phyloP scores from a whole-genome alignment of 2,113 vertebrate species.

The Hipposideros armiger region DNA sequence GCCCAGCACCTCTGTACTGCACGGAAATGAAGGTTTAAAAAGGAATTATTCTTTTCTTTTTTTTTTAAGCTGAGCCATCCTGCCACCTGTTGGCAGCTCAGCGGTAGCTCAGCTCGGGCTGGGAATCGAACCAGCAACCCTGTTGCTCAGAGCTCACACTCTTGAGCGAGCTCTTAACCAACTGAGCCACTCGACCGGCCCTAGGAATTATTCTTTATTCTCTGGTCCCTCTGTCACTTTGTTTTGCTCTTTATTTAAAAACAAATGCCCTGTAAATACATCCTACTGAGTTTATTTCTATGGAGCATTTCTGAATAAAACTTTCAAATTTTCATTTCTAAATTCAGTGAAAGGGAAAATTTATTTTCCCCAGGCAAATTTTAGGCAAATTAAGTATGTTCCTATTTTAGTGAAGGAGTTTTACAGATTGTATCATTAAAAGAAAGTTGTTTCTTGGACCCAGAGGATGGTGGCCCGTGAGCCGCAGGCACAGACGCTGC shows the following conservation, averaged over 20 bases:
- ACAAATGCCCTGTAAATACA: not conserved
- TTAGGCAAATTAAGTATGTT: not conserved
- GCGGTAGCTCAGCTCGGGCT: no score
- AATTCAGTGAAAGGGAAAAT: not conserved
- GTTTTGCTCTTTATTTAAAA: slow-evolving; percentile 13
- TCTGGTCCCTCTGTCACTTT: not conserved
- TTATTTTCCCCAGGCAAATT: slow-evolving; percentile 16
- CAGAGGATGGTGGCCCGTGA: accelerated
- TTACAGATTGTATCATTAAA: not conserved
- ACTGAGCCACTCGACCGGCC: no score
- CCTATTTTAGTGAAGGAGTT: not conserved
- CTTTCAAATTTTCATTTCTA: slow-evolving; percentile 32
- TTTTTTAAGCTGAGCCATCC: no score
- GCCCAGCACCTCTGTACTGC: no score
- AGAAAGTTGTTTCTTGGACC: not conserved
- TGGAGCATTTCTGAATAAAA: slow-evolving; percentile 23
- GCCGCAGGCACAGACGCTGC: accelerated
- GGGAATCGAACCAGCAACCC: no score
- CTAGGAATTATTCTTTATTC: not conserved
- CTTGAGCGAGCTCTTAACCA: no score
- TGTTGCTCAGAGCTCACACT: no score
- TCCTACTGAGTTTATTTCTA: slow-evolving; percentile 37
- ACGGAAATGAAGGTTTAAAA: no score
- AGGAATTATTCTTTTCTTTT: no score
- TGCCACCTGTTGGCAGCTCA: no score